Evolutionary conservation across 2,797 vertebrate species (phyloP), one percentile per base, ranked within the genome.

Genomic region (Enteromius anoplus): DNA sequence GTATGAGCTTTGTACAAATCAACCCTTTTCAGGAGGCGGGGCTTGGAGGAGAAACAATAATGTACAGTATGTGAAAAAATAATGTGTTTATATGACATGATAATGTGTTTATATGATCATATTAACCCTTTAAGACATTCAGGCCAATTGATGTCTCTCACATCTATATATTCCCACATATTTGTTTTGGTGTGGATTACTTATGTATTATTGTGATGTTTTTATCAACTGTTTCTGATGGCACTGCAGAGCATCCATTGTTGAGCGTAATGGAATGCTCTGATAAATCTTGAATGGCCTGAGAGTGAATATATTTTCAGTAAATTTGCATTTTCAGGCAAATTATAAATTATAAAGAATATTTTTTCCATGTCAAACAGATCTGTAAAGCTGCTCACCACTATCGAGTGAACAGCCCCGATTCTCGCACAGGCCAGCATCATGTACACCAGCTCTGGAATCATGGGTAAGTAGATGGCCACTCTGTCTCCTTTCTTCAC

Each of bases 391-490:
- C 70, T 17, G 9, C 81, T 88, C 84, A 96, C 95, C 93, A 96
- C 95, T n/a, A 95, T 89, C 6, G 94, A 95, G 89, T 96, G 95
- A 77, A 95, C 92, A 1, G 93, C 94, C 0, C 95, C 95, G 62
- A 95, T 94, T 85, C 95, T 89, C 40, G 94, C 94, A 84, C 95
- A 96, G 80, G 95, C 95, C 90, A 96, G 83, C 94, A 95, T 95
- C 2, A 90, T 84, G 89, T 90, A 94, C 69, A 96, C 92, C 66
- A 96, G 91, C 91, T 96, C 95, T 47, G 94, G 94, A 82, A 96
- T 94, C 95, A 95, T 95, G 69, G 95, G 95, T 37, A 95, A 91
- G 89, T 96, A 96, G 85, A 96, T 93, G 1, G 95, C 95, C 78
- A 96, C 95, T 32, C 91, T 89, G 87, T 95, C 94, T 73, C 95